Evolutionary conservation across 1,140 invertebrate species (phyloP), one percentile per base, ranked within the genome.

Genomic region (Lethrus apterus): DNA sequence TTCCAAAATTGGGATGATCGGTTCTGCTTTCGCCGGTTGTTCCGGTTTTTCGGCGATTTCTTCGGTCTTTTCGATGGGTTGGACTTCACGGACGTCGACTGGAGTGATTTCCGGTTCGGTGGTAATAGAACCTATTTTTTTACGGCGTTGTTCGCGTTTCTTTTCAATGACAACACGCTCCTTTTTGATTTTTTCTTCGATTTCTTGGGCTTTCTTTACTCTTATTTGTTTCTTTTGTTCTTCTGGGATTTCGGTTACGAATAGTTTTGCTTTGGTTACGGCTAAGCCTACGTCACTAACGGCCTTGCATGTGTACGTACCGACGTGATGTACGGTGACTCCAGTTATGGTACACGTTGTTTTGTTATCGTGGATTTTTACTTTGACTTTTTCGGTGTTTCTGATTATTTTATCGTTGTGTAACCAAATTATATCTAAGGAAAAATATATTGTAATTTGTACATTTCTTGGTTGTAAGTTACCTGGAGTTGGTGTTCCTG

Each of bases 401-500:
- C 78, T 75, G 46, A 93, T 71, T 47, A 87, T 70, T 66, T 86
- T 83, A 57, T 87, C 86, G 63, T 93, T 81, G 64, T 84, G 84
- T 67, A 87, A 93, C 92, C 92, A 97, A 55, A 85, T 80, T 50
- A 94, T 80, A 72, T 88, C 86, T 83, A 67, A 8, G 14, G 14
- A 38, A 49, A 43, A 44, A 36, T 17, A 33, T 34, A 34, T 32
- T 44, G 19, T 18, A 33, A 46, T 34, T n/a, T 11, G 51, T 4
- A 43, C 19, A 14, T 33, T 33, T 40, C n/a, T 14, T 43, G 21
- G 21, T 36, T 8, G 48, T 48, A 32, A 56, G 42, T 66, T 76
- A 89, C 86, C 84, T 79, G 91, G 91, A 56, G 64, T 70, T 38
- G 91, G 91, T 63, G 83, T 87, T 68, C 89, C 90, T 40, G 81